Evolutionary conservation across 2,113 vertebrate genomes (phyloP).

Genomic region (Pangasianodon gigas): DNA sequence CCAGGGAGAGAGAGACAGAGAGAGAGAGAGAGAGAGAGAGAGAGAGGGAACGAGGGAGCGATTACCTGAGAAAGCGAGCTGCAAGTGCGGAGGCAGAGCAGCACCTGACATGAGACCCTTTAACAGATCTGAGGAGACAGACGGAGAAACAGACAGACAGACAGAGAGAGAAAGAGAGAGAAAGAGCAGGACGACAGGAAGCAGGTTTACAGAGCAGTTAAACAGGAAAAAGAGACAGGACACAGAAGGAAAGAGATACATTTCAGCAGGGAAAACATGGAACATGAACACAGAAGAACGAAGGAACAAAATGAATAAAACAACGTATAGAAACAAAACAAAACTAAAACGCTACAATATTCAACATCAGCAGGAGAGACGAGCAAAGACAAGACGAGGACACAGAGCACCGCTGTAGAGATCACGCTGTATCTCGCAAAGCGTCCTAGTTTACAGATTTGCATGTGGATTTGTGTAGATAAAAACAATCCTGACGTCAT

Average conservation of each 20-base stretch:
- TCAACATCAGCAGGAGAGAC: background rate
- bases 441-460: background rate
- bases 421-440: background rate
- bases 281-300: background rate
- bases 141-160: conserved; percentile 62
- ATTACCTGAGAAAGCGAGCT: conserved; percentile 96
- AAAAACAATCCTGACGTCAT: background rate
- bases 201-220: conserved; percentile 22
- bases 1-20: conserved; percentile 4
- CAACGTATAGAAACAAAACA: background rate
- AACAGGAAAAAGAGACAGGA: conserved; percentile 7
- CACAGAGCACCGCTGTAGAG: background rate
- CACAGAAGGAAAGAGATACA: conserved; percentile 20
- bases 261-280: background rate
- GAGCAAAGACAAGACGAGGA: background rate
- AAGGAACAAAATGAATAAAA: conserved; percentile 15
- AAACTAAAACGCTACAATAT: background rate
- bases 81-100: conserved; percentile 92
- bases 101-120: conserved; percentile 98
- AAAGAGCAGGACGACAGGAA: conserved; percentile 45
- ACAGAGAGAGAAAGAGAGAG: conserved; percentile 52
- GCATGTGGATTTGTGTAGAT: background rate
- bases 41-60: conserved; percentile 46
- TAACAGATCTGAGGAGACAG: conserved; percentile 87
- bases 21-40: background rate